A percentile compares a stretch with the other conserved stretches of the same genome.
These are phyloP conservation scores for Gracilinanus agilis DNA, from an alignment of 2,113 vertebrate species.

Conservation along the genomic window DNA sequence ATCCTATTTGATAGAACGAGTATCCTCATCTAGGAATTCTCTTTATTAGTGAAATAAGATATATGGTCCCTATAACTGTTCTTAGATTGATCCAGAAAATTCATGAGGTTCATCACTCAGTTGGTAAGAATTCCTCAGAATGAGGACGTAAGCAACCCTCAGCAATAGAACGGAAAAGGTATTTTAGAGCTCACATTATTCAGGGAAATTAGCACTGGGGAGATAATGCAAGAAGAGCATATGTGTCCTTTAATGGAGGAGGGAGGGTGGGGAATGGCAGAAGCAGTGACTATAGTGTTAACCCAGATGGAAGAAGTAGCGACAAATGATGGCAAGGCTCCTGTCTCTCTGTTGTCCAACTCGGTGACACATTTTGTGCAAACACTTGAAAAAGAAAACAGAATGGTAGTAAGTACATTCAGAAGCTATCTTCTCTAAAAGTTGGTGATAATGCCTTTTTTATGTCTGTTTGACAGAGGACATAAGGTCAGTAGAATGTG, in stretches of 20 bases:
- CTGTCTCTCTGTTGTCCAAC: constrained; percentile 75
- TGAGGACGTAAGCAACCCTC: not conserved
- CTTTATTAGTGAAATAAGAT: too few species aligned
- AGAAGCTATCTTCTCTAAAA: constrained; percentile 44
- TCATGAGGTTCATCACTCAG: not conserved
- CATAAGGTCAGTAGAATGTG: constrained; percentile 73
- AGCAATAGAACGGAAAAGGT: not conserved
- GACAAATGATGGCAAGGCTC: constrained; percentile 52
- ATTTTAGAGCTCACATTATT: not conserved
- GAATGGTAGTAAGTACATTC: constrained; percentile 1
- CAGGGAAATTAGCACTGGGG: fast-evolving
- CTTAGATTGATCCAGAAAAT: not conserved
- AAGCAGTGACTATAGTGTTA: not conserved
- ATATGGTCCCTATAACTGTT: not conserved
- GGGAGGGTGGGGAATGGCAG: constrained; percentile 28
- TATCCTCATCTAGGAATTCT: too few species aligned
- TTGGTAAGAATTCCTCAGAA: not conserved
- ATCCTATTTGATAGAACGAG: not conserved
- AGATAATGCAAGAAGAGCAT: not conserved
- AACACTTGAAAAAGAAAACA: constrained; percentile 60
- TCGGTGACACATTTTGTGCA: constrained; percentile 53
- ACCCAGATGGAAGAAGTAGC: constrained; percentile 61
- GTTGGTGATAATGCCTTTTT: constrained; percentile 42
- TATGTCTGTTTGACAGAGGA: constrained; percentile 73
- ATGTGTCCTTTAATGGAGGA: not conserved